Evolutionary conservation across 2,797 vertebrate species (phyloP).

Genomic region (Pangasius sanitwongsei): DNA sequence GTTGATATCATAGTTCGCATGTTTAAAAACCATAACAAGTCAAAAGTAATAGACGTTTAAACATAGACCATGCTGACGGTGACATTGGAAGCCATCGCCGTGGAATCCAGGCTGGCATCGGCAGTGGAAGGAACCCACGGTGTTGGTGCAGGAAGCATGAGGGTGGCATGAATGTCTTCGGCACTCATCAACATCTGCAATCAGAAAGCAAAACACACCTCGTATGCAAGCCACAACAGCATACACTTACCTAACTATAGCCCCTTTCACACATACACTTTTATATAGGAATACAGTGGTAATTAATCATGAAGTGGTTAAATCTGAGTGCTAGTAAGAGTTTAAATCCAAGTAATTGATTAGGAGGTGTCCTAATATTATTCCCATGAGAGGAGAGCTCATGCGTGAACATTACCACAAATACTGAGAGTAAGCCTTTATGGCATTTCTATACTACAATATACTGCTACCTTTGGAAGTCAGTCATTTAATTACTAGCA

Average conservation of each 20-base stretch:
- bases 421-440: neutral
- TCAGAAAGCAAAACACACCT: constrained; percentile 14
- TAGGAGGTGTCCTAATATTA: neutral
- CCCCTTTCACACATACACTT: neutral
- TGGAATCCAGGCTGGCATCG: constrained; percentile 77
- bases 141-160: constrained; percentile 80
- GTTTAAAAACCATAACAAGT: neutral
- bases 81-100: constrained; percentile 85
- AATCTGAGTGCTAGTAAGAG: neutral
- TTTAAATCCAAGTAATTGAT: neutral
- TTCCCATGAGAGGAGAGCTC: neutral
- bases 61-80: constrained; percentile 70
- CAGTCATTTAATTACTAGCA: neutral
- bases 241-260: neutral
- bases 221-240: neutral
- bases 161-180: constrained; percentile 78
- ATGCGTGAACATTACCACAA: neutral
- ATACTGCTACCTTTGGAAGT: neutral
- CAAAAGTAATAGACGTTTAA: neutral
- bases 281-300: neutral
- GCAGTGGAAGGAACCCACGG: constrained; percentile 83
- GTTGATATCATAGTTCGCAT: neutral
- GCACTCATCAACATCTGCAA: constrained; percentile 88
- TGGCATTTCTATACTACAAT: neutral
- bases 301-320: neutral